Percentiles rank a stretch among this genome's conserved stretches.
Evolutionary conservation across 1,140 invertebrate genomes (phyloP).

Genomic region (Heterodera schachtii): DNA sequence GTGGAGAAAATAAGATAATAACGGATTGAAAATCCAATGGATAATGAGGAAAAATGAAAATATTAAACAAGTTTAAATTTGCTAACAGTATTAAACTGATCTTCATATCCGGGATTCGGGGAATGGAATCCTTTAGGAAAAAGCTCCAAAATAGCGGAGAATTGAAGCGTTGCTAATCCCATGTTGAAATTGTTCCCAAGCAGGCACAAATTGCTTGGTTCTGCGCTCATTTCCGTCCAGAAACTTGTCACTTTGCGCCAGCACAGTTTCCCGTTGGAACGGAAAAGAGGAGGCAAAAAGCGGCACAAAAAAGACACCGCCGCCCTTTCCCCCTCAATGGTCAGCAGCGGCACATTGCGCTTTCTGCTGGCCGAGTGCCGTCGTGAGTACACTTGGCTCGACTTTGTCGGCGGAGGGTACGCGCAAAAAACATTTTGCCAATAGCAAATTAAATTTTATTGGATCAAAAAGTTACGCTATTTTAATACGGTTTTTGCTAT

Average conservation of each 20-base stretch:
- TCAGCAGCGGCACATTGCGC: neutral
- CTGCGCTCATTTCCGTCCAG: slow-evolving; percentile 13
- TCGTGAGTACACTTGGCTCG: slow-evolving; percentile 25
- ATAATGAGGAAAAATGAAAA: too few species aligned
- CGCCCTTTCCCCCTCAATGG: neutral
- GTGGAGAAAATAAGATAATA: neutral
- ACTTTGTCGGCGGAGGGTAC: slow-evolving; percentile 30
- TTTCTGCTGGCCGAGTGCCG: slow-evolving; percentile 19
- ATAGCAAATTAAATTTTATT: too few species aligned
- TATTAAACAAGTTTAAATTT: too few species aligned
- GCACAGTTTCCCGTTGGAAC: neutral
- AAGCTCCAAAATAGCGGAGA: too few species aligned
- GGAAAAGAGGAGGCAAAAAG: slow-evolving; percentile 26
- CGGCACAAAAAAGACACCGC: neutral
- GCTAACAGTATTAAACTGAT: too few species aligned
- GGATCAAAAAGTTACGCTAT: too few species aligned
- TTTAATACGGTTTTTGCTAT: too few species aligned
- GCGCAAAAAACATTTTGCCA: neutral
- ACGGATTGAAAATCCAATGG: too few species aligned
- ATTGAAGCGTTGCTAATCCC: neutral
- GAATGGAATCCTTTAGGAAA: too few species aligned
- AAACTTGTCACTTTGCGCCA: slow-evolving; percentile 13
- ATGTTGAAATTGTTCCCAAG: neutral
- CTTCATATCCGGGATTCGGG: too few species aligned
- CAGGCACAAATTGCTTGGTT: slow-evolving; percentile 24